phyloP scores from a whole-genome alignment of 2,113 vertebrate genomes.

The Chloroceryle aenea region DNA sequence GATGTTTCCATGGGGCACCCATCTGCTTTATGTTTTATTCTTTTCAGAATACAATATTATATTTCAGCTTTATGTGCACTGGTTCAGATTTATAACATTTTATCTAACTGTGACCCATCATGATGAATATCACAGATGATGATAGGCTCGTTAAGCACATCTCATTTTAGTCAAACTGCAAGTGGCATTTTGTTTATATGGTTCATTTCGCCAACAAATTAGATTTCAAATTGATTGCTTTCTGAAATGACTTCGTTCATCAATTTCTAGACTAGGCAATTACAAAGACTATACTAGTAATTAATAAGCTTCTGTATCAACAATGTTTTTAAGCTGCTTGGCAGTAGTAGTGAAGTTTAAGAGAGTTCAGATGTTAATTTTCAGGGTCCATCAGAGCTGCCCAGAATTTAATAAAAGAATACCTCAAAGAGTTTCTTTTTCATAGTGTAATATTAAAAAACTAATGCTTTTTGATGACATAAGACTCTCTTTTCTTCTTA shows the following conservation, averaged over 20 bases:
- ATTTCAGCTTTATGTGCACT: slow-evolving; percentile 45
- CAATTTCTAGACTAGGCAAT: slow-evolving; percentile 77
- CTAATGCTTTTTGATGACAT: not conserved
- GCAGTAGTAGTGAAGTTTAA: slow-evolving; percentile 50
- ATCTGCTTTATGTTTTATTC: slow-evolving; percentile 59
- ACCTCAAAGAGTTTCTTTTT: not conserved
- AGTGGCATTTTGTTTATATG: slow-evolving; percentile 85
- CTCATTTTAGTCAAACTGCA: slow-evolving; percentile 82
- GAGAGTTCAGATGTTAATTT: slow-evolving; percentile 48
- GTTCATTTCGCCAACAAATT: slow-evolving; percentile 86
- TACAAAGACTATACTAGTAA: slow-evolving; percentile 77
- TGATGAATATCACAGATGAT: slow-evolving; percentile 73
- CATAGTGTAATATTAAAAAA: not conserved
- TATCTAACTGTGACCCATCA: slow-evolving; percentile 64
- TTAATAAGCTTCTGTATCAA: slow-evolving; percentile 79
- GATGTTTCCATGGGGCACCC: slow-evolving; percentile 21
- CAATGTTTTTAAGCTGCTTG: slow-evolving; percentile 66
- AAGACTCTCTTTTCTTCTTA: not conserved
- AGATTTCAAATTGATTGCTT: slow-evolving; percentile 84
- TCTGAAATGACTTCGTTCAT: slow-evolving; percentile 82
- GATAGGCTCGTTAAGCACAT: slow-evolving; percentile 82
- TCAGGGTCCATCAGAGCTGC: not conserved
- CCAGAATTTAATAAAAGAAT: not conserved
- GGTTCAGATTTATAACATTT: slow-evolving; percentile 60
- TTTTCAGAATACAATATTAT: slow-evolving; percentile 12